Evolutionary conservation across 2,888 invertebrate genomes (phyloP).

Genomic region (Thera obeliscata): DNA sequence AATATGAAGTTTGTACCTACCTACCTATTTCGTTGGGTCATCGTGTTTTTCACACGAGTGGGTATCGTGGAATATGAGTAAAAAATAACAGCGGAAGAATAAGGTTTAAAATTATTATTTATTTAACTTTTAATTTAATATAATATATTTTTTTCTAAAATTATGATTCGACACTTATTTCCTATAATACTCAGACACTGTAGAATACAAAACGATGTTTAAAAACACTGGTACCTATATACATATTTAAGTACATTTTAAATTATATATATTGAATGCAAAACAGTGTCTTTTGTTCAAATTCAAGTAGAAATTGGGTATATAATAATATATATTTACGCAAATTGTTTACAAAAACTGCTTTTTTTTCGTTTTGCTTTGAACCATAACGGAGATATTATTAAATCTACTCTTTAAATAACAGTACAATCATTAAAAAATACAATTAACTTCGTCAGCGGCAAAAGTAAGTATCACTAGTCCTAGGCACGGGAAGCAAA

Average conservation of each 20-base stretch:
- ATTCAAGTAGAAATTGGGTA: conserved; percentile 9
- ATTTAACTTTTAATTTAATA: not conserved
- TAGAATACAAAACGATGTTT: conserved; percentile 33
- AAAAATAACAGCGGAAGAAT: not conserved
- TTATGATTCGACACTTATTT: conserved; percentile 32
- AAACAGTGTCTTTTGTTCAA: conserved; percentile 21
- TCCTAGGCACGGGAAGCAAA: too few relatives aligned
- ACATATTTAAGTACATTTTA: conserved; percentile 42
- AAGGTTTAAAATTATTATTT: not conserved
- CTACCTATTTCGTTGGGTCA: not conserved
- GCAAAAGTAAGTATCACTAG: too few relatives aligned
- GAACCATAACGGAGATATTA: conserved; percentile 7
- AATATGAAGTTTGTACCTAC: not conserved
- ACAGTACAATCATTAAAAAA: too few relatives aligned
- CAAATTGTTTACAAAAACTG: not conserved
- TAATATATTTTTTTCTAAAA: not conserved
- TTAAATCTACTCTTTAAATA: not conserved
- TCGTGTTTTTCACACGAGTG: not conserved
- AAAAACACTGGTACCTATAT: conserved; percentile 39
- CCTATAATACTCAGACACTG: conserved; percentile 57
- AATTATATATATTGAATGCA: conserved; percentile 10
- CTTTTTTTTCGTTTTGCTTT: conserved; percentile 14
- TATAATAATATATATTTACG: not conserved
- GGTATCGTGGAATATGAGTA: not conserved
- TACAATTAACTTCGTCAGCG: too few relatives aligned